A percentile compares a stretch with the other conserved stretches of the same genome.
phyloP scores from a whole-genome alignment of 2,797 vertebrate species.

The Sebastes hopkinsi region DNA sequence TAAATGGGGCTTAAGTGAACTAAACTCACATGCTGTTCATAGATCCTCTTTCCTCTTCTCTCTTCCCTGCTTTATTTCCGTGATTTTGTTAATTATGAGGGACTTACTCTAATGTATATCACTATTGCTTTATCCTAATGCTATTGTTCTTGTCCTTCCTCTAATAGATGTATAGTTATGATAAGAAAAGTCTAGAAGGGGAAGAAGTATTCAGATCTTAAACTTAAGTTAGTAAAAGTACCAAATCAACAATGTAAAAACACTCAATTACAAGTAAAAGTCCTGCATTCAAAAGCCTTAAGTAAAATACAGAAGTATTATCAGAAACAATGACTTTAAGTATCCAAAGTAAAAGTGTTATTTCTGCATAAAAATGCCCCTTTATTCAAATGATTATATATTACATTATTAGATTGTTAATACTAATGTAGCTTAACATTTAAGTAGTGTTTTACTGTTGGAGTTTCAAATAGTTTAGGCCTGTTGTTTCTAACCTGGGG shows the following conservation, averaged over 20 bases:
- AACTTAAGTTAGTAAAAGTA: neutral
- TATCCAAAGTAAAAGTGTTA: neutral
- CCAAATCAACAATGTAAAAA: neutral
- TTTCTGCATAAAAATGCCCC: neutral
- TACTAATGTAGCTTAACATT: neutral
- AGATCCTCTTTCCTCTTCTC: too few species aligned
- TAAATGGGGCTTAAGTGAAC: too few species aligned
- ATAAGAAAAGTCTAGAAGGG: too few species aligned
- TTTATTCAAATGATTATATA: neutral
- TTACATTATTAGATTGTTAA: neutral
- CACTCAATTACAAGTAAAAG: neutral
- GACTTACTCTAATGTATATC: too few species aligned
- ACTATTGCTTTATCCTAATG: too few species aligned
- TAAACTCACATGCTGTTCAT: too few species aligned
- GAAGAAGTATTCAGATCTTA: neutral
- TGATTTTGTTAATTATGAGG: too few species aligned
- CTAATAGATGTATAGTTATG: too few species aligned
- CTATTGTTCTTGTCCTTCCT: too few species aligned
- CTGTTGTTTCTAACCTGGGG: neutral
- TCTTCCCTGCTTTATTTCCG: too few species aligned
- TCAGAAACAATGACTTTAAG: neutral
- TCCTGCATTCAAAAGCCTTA: neutral
- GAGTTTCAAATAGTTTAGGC: neutral
- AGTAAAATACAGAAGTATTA: neutral
- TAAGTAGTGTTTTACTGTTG: neutral